A percentile compares a stretch with the other conserved stretches of the same genome.
Conservation (phyloP, 2,797 vertebrate species). For the Myioborus melanocephalus region DNA sequence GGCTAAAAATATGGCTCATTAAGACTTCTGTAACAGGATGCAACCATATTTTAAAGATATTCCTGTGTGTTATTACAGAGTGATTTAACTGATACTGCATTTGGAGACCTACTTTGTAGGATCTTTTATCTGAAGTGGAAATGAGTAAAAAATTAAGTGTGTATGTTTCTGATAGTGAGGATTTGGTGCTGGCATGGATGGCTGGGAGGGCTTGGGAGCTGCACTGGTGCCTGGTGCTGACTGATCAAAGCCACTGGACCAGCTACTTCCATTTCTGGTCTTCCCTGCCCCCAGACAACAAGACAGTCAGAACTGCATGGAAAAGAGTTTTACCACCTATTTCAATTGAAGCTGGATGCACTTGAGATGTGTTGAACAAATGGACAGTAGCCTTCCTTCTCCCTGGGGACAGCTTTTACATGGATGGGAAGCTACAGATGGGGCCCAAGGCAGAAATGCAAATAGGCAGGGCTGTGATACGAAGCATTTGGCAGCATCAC, state of each 20-base stretch:
- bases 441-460: slow-evolving; percentile 63
- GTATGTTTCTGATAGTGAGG: background rate
- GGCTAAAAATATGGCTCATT: slow-evolving; percentile 20
- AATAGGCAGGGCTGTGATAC: slow-evolving; percentile 54
- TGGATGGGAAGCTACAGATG: slow-evolving; percentile 63
- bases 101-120: background rate
- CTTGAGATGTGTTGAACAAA: slow-evolving; percentile 34
- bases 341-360: slow-evolving; percentile 9
- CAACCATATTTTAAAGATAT: background rate
- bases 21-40: background rate
- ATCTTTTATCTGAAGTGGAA: background rate
- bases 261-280: background rate
- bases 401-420: slow-evolving; percentile 9
- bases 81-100: background rate
- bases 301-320: background rate
- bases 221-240: background rate
- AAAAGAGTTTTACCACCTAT: slow-evolving; percentile 18
- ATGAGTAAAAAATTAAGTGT: background rate
- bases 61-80: background rate
- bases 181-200: background rate
- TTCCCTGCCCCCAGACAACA: background rate
- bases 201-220: background rate
- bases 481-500: slow-evolving; percentile 44
- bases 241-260: background rate
- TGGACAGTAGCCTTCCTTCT: slow-evolving; percentile 51